A percentile compares a stretch with the other conserved stretches of the same genome.
phyloP scores from a whole-genome alignment of 2,797 vertebrate genomes.

The Erpetoichthys calabaricus region DNA sequence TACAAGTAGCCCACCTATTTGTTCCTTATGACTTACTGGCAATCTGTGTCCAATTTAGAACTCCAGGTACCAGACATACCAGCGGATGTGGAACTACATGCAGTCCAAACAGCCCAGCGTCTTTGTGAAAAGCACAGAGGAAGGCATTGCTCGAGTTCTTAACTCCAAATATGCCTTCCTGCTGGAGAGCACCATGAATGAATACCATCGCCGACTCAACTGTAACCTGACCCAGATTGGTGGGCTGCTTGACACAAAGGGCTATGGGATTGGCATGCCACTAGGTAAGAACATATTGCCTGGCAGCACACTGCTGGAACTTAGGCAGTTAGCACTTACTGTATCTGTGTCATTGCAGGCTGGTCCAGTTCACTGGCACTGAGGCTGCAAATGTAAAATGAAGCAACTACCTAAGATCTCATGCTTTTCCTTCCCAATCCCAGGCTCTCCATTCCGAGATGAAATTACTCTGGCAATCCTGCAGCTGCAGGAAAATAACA shows the following conservation, averaged over 20 bases:
- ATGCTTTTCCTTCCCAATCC: neutral
- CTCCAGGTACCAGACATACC: slow-evolving; percentile 78
- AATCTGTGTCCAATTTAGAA: slow-evolving; percentile 40
- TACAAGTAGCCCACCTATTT: neutral
- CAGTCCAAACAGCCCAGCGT: slow-evolving; percentile 81
- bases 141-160: slow-evolving; percentile 72
- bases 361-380: neutral
- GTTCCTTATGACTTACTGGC: no score
- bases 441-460: slow-evolving; percentile 79
- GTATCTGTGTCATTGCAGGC: no score
- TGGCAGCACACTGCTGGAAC: fast-evolving
- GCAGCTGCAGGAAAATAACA: slow-evolving; percentile 85
- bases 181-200: slow-evolving; percentile 83
- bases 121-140: slow-evolving; percentile 82
- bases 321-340: neutral
- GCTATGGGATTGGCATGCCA: slow-evolving; percentile 81
- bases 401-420: no score
- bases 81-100: slow-evolving; percentile 93
- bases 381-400: neutral
- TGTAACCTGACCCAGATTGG: slow-evolving; percentile 85
- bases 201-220: slow-evolving; percentile 77
- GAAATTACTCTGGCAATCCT: slow-evolving; percentile 82
- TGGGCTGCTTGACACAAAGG: slow-evolving; percentile 78
- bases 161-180: slow-evolving; percentile 85
- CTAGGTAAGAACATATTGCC: slow-evolving; percentile 43